Evolutionary conservation across 2,113 vertebrate genomes (phyloP), one percentile per base, ranked within the genome.

Genomic region (Geococcyx californianus): DNA sequence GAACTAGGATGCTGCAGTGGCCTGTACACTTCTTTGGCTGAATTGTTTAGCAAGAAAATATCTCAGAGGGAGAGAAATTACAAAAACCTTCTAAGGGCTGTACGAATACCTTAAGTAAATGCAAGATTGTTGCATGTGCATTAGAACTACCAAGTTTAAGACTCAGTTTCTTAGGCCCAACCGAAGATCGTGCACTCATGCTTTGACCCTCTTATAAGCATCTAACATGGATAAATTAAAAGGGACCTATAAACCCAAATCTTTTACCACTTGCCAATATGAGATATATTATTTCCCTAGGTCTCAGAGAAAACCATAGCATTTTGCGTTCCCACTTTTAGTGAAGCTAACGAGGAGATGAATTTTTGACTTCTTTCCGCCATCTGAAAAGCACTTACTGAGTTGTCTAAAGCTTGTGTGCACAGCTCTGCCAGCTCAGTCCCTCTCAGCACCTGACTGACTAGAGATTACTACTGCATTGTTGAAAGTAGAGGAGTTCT

Each of bases 301-400:
- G 83, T 77, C 77, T 76, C 60, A 73, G 73, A 89, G 56, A 84
- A 64, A 86, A 90, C 11, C 12, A 60, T 55, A 78, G 64, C 59
- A 93, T 89, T 75, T 89, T 75, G 69, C 83, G 68, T 89, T 95
- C 84, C 34, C 2, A 0, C 78, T 95, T 87, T 88, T 54, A 84
- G 20, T 89, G 82, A 91, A 78, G 69, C 19, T 95, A 94, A 92
- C 75, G 73, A 93, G 75, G 55, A 96, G 79, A 44, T 82, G 81
- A 64, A 84, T 93, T 89, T 91, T 79, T 95, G 84, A 76, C 45
- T 74, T 80, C 79, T 62, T 87, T 23, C 84, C 95, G 95, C 87
- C 74, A 85, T 89, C 54, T 94, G 66, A 82, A 42, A 66, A 84
- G 66, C 1, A 1, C 21, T 94, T 91, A 52, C n/a, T 17, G 73